Conservation (phyloP, 2,113 vertebrate genomes). For the Mesembrinibis cayennensis region DNA sequence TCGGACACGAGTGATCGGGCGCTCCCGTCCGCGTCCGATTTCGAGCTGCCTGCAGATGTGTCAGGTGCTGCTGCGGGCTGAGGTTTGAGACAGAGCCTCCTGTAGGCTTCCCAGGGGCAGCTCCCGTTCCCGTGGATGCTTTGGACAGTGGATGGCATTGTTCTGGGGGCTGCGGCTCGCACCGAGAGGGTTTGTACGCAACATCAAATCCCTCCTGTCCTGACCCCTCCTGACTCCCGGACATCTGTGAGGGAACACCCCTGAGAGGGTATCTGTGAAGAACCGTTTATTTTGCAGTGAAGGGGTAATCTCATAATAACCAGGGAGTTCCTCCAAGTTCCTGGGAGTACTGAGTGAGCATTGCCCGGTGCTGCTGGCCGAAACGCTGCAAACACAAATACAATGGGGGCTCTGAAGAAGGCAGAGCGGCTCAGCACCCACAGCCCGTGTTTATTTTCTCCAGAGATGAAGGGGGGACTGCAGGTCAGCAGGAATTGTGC, state of each 20-base stretch:
- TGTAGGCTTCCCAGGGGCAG: not conserved
- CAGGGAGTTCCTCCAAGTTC: not conserved
- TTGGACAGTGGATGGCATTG: conserved; percentile 44
- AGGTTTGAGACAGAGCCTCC: not conserved
- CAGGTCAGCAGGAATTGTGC: conserved; percentile 69
- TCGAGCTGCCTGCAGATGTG: not conserved
- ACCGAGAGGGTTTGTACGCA: not conserved
- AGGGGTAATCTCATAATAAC: conserved; percentile 44
- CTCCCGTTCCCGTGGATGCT: not conserved
- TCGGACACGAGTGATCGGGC: not conserved
- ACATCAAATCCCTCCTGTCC: conserved; percentile 16
- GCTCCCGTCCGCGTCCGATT: not conserved
- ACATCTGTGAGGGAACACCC: conserved; percentile 38
- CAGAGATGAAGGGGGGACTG: conserved; percentile 60
- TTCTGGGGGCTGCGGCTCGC: not conserved
- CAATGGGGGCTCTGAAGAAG: conserved; percentile 66
- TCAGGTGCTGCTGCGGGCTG: not conserved
- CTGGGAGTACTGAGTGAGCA: not conserved
- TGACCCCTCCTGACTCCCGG: conserved; percentile 37
- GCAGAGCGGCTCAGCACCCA: conserved; percentile 42
- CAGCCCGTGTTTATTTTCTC: conserved; percentile 77
- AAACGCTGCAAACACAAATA: conserved; percentile 52
- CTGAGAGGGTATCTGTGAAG: not conserved
- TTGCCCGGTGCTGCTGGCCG: not conserved
- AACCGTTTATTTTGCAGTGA: conserved; percentile 30